A percentile compares a stretch with the other conserved stretches of the same genome.
Evolutionary conservation across 2,888 invertebrate species (phyloP).

Genomic region (Hirtodrosophila trivittata): DNA sequence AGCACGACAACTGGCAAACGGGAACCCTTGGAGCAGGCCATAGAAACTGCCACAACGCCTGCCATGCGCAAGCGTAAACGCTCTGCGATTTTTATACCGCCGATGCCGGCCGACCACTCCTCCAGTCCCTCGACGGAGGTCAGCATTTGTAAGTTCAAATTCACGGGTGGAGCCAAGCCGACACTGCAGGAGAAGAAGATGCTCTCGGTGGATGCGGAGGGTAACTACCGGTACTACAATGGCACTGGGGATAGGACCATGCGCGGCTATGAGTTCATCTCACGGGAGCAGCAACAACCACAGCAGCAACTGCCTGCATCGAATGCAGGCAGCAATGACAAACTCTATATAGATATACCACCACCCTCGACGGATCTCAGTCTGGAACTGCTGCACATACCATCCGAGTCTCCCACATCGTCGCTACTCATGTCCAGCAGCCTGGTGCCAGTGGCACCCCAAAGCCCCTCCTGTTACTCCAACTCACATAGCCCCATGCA

Average conservation of each 20-base stretch:
- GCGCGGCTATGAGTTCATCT: constrained; percentile 90
- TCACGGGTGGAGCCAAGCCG: constrained; percentile 95
- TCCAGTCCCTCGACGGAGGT: constrained; percentile 92
- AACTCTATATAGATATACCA: constrained; percentile 79
- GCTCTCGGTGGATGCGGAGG: constrained; percentile 94
- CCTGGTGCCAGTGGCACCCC: constrained; percentile 57
- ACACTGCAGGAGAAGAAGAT: constrained; percentile 95
- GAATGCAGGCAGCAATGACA: constrained; percentile 83
- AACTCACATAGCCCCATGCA: constrained; percentile 48
- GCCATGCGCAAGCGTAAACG: constrained; percentile 85
- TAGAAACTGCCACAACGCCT: constrained; percentile 58
- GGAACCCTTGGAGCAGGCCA: constrained; percentile 36
- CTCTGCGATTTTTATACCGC: constrained; percentile 93
- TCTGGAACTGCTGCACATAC: constrained; percentile 82
- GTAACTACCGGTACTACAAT: constrained; percentile 94
- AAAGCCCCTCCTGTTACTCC: constrained; percentile 56
- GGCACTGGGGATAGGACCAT: constrained; percentile 90
- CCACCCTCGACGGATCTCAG: constrained; percentile 82
- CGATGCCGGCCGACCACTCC: constrained; percentile 90
- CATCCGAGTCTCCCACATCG: constrained; percentile 80
- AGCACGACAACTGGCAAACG: constrained; percentile 20
- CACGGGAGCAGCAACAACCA: constrained; percentile 88
- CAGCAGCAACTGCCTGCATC: constrained; percentile 30
- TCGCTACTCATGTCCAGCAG: constrained; percentile 61
- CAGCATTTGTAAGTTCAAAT: constrained; percentile 96